Base-by-base conservation (phyloP, 2,797 vertebrate species). In the Decapterus maruadsi region DNA sequence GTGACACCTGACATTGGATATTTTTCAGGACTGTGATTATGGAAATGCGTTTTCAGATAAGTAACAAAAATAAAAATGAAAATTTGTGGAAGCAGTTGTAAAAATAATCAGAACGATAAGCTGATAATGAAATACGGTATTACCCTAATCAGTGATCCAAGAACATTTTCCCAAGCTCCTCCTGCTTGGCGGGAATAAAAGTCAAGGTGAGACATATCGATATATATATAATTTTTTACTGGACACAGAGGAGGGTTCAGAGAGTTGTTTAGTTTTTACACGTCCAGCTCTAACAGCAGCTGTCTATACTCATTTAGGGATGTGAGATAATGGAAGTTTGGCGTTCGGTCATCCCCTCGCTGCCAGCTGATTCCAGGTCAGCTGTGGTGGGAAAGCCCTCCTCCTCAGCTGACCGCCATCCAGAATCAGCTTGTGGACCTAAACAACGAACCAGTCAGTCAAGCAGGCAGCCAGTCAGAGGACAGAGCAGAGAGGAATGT, bases 281-380 rank as follows among this genome's bases (percentile, higher is more conserved):
- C 55, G 17, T 31, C 5, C 4, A 12, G 13, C 22, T 4, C 26
- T 17, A 19, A 19, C 38, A 2, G 22, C 38, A 12, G 46, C 22
- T 4, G 31, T 45, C 26, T 56, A 16, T 4, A 5, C 5, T 19
- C 2, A 4, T 54, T 51, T 65, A 10, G 26, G 59, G 55, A 34
- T 4, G 53, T 51, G 14, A 51, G 57, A 48, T 77, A 13, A 56
- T 61, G 51, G 36, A 50, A 12, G 22, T 29, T 55, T 13, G n/a
- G 19, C 19, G 31, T 53, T 42, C 4, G 17, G 51, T 55, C 40
- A 13, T 26, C 26, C 70, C 48, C 58, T 68, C 10, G 0, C 31
- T 79, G 73, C 83, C 91, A 91, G 91, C 89, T 93, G 89, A 87
- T 84, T 77, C 71, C 65, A 82, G 89, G 87, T 90, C 90, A 91